These are phyloP conservation scores for Chalcis sispes DNA, from an alignment of 2,888 invertebrate genomes.

Conservation along the genomic window DNA sequence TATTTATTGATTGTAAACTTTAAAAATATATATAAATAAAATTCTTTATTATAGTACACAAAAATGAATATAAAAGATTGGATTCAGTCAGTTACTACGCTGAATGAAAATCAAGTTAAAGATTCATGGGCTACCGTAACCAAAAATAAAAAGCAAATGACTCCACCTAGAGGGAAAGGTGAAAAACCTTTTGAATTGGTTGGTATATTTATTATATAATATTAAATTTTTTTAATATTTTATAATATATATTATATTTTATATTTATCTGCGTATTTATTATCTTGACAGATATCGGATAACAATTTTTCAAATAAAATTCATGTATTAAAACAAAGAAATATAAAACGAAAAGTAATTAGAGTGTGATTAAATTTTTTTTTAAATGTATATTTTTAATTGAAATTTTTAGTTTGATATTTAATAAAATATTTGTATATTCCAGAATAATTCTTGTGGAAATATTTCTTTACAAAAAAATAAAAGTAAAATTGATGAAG, in stretches of 20 bases:
- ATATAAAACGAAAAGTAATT: slow-evolving; percentile 2
- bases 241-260: background rate
- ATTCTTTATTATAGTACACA: slow-evolving; percentile 11
- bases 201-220: background rate
- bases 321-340: background rate
- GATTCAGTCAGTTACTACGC: slow-evolving; percentile 10
- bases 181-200: slow-evolving; percentile 16
- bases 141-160: background rate
- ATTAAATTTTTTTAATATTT: background rate
- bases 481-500: background rate
- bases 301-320: background rate
- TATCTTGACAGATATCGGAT: background rate
- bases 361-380: background rate
- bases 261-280: too few species aligned
- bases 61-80: background rate
- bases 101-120: slow-evolving; percentile 1
- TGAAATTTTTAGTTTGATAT: background rate
- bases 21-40: background rate
- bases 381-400: background rate
- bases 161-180: slow-evolving; percentile 2
- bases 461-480: background rate
- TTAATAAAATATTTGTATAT: background rate
- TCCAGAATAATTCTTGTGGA: background rate
- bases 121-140: background rate
- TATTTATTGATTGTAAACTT: too few species aligned